A percentile compares a stretch with the other conserved stretches of the same genome.
Evolutionary conservation across 2,797 vertebrate genomes (phyloP).

Genomic region (Lutjanus campechanus): DNA sequence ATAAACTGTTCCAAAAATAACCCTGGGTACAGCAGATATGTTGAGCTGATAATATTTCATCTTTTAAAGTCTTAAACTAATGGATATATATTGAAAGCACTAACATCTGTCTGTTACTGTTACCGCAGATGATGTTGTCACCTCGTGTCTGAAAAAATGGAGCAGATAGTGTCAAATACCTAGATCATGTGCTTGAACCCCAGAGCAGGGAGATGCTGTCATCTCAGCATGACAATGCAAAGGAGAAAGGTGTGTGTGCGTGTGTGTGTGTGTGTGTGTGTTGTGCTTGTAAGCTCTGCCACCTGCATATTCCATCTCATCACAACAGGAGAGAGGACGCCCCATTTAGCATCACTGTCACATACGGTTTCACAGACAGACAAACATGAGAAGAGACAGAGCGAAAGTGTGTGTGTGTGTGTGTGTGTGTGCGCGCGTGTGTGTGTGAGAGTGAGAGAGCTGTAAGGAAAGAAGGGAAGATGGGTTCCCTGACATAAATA

Average conservation of each 20-base stretch:
- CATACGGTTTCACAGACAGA: conserved; percentile 72
- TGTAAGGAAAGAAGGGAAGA: conserved; percentile 36
- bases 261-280: conserved; percentile 15
- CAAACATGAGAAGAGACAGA: conserved; percentile 50
- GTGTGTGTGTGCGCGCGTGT: not conserved
- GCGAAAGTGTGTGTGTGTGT: conserved; percentile 14
- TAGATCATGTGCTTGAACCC: conserved; percentile 40
- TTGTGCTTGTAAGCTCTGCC: conserved; percentile 32
- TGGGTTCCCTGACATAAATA: conserved; percentile 73
- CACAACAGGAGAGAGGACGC: conserved; percentile 61
- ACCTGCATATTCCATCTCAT: conserved; percentile 67
- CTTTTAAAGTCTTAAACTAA: not conserved
- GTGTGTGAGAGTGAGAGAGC: not conserved
- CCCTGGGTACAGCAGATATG: not conserved
- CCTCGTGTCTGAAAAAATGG: not conserved
- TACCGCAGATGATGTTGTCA: not conserved
- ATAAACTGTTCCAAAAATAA: conserved; percentile 36
- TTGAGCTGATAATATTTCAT: not conserved
- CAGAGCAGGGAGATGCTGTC: conserved; percentile 35
- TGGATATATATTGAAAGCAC: not conserved
- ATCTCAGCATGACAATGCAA: conserved; percentile 43
- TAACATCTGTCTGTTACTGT: not conserved
- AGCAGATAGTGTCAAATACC: conserved; percentile 25
- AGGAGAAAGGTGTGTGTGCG: not conserved
- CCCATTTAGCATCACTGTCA: conserved; percentile 77